These are phyloP conservation scores for Acanthisitta chloris DNA, from an alignment of 2,113 vertebrate species.

Conservation along the genomic window DNA sequence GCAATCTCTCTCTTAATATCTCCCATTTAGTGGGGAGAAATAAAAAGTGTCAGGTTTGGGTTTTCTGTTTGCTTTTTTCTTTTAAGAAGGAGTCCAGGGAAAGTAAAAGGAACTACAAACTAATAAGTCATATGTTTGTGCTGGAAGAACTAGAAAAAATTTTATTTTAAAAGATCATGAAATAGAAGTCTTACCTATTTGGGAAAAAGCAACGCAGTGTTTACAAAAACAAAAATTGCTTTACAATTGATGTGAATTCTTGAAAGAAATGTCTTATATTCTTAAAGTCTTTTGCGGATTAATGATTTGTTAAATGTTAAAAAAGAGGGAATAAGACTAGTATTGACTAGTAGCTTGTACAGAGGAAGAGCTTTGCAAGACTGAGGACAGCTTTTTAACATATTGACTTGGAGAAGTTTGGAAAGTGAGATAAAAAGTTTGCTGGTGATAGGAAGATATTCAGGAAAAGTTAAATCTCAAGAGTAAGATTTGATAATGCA, in stretches of 20 bases:
- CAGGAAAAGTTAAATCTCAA: not conserved
- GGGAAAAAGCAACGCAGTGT: not conserved
- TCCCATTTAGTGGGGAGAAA: not conserved
- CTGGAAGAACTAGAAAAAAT: not conserved
- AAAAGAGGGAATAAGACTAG: not conserved
- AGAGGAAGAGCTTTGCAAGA: not conserved
- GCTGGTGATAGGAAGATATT: not conserved
- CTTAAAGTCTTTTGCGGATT: not conserved
- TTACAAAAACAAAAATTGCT: not conserved
- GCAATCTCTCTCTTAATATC: not conserved
- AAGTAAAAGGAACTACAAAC: not conserved
- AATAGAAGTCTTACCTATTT: not conserved
- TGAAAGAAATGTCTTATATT: not conserved
- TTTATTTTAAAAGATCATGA: not conserved
- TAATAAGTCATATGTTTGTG: not conserved
- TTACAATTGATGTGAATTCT: not conserved
- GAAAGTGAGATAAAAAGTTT: not conserved
- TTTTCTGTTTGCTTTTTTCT: not conserved
- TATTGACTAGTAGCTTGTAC: not conserved
- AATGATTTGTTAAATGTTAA: not conserved
- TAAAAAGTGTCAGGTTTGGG: not conserved
- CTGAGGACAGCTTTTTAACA: not conserved
- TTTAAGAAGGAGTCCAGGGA: not conserved
- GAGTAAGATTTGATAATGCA: not conserved
- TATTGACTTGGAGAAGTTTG: not conserved